Evolutionary conservation across 2,113 vertebrate species (phyloP).

Genomic region (Machaerirhynchus nigripectus): DNA sequence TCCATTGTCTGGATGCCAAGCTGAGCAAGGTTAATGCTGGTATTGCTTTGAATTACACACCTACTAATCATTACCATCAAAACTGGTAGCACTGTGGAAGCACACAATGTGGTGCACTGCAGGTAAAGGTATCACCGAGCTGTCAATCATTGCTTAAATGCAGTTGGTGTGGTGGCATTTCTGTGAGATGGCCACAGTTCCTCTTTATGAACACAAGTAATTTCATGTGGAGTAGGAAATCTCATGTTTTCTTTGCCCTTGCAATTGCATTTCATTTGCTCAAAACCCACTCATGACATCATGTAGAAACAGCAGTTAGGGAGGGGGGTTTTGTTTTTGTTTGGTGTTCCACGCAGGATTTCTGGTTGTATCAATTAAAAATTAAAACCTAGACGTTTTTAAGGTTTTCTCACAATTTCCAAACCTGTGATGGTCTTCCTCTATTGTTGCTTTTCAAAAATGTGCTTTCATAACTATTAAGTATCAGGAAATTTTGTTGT

Average conservation of each 20-base stretch:
- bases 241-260: background rate
- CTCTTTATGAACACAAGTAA: background rate
- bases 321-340: background rate
- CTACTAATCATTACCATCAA: background rate
- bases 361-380: background rate
- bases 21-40: background rate
- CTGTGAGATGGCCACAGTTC: background rate
- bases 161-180: background rate
- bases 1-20: background rate
- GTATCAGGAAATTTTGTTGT: background rate
- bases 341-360: background rate
- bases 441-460: background rate
- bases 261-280: background rate
- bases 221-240: background rate
- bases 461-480: background rate
- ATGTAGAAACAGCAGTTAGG: background rate
- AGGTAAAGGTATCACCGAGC: background rate
- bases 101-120: background rate
- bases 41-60: background rate
- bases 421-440: background rate
- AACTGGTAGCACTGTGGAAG: background rate
- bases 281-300: background rate
- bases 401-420: background rate
- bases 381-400: background rate
- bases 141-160: background rate